phyloP scores from a whole-genome alignment of 2,888 invertebrate genomes.

The Sympetrum striolatum region DNA sequence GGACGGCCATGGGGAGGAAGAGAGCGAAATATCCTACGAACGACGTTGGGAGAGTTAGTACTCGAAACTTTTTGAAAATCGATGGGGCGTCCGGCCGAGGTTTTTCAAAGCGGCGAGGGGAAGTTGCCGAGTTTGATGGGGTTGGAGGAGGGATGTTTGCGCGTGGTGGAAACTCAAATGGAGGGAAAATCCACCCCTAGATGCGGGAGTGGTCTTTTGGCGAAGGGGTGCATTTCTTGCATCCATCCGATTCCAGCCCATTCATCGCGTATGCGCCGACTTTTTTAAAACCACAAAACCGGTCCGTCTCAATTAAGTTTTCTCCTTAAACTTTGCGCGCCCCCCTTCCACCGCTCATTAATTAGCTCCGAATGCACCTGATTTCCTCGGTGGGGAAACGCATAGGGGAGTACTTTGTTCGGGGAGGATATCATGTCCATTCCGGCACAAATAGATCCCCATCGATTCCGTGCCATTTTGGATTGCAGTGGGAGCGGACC shows the following conservation, averaged over 20 bases:
- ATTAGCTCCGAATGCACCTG: neutral
- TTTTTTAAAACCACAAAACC: slow-evolving; percentile 53
- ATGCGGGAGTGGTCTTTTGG: slow-evolving; percentile 45
- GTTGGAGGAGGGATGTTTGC: slow-evolving; percentile 46
- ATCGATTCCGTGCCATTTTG: no score
- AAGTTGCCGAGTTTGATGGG: slow-evolving; percentile 46
- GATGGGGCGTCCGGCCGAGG: slow-evolving; percentile 27
- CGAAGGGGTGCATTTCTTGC: slow-evolving; percentile 46
- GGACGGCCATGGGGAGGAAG: neutral
- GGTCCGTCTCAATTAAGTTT: slow-evolving; percentile 11
- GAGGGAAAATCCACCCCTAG: slow-evolving; percentile 22
- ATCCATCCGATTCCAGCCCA: neutral
- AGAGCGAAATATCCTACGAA: slow-evolving; percentile 25
- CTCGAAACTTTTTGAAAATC: slow-evolving; percentile 41
- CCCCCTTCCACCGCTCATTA: slow-evolving; percentile 6
- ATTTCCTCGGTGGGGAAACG: neutral
- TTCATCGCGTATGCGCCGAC: slow-evolving; percentile 55
- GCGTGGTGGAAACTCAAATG: slow-evolving; percentile 13
- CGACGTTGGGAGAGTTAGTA: neutral
- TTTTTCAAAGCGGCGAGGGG: slow-evolving; percentile 20
- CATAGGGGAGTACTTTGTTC: neutral
- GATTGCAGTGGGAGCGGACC: no score
- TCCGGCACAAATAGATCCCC: no score
- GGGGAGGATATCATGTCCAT: no score
- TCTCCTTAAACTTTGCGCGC: slow-evolving; percentile 15